Base-by-base conservation (phyloP, 1,140 invertebrate genomes). In the Drosophila pectinifera region DNA sequence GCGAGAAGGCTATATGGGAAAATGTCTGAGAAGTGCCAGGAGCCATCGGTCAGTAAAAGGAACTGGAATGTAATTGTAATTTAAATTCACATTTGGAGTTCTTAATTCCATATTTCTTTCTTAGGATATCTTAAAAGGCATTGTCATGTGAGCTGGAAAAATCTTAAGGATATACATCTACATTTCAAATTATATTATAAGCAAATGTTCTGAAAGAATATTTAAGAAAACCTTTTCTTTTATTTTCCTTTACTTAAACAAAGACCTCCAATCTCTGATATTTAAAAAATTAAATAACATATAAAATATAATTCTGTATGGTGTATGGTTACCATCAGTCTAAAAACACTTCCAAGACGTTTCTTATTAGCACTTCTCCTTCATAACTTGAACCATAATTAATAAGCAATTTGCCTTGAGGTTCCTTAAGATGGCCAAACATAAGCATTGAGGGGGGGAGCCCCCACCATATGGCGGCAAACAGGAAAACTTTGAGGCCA, bases 401-500 rank as follows among this genome's bases (percentile, higher is more conserved):
- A 70, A 69, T 70, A 56, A 56, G 34, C 64, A 69, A 70, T 56
- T 56, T 69, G 63, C 55, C 38, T 56, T 31, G 24, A 36, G 64
- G 22, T 49, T 49, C 34, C 42, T 56, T 46, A 18, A 16, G 26
- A 46, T 26, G 18, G 18, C 28, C 39, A 6, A 51, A n/a, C 46
- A 22, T 26, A 56, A 36, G 14, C 28, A 18, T 26, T 39, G 7
- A 18, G 36, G 20, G 11, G 16, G 31, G 16, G 4, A 26, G 16
- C 38, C 8, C 39, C 39, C 1, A n/a, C 63, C 41, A 46, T 68
- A 46, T 69, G 49, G 4, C 31, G 24, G 11, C 13, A 26, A 48
- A 39, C 36, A 36, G 8, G 67, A 39, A 75, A 75, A 75, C 51
- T 75, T 75, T 75, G 24, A 14, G 53, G 11, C 63, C 67, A 45